Conservation (phyloP, 2,888 invertebrate species). For the Lasioglossum vierecki region DNA sequence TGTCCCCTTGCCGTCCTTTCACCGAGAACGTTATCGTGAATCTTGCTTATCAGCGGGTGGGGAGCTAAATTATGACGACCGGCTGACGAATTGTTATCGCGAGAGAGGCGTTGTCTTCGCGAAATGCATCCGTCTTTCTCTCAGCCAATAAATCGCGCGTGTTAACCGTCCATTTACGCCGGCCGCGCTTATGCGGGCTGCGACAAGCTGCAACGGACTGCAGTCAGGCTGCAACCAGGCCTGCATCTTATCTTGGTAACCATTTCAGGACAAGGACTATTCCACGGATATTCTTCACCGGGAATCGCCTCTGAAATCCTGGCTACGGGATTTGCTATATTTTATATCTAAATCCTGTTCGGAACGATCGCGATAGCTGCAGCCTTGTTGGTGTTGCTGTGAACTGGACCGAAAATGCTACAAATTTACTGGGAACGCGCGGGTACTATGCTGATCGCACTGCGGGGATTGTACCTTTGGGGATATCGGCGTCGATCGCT, state of each 20-base stretch:
- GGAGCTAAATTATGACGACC: slow-evolving; percentile 48
- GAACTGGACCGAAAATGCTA: not conserved
- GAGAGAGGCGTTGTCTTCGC: slow-evolving; percentile 49
- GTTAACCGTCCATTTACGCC: slow-evolving; percentile 62
- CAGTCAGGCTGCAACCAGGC: slow-evolving; percentile 19
- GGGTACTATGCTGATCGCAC: not conserved
- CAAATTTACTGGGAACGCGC: slow-evolving; percentile 15
- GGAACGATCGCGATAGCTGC: slow-evolving; percentile 23
- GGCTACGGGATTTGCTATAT: slow-evolving; percentile 16
- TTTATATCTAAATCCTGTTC: slow-evolving; percentile 43
- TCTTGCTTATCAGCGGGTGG: slow-evolving; percentile 34
- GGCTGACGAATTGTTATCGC: slow-evolving; percentile 57
- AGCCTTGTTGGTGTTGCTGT: not conserved
- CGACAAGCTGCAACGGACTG: not conserved
- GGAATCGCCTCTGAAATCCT: slow-evolving; percentile 25
- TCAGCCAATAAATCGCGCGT: slow-evolving; percentile 59
- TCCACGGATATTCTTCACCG: slow-evolving; percentile 52
- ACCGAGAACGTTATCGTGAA: slow-evolving; percentile 28
- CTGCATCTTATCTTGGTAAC: slow-evolving; percentile 64
- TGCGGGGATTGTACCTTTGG: not conserved
- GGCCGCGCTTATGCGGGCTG: slow-evolving; percentile 42
- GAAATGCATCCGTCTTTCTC: slow-evolving; percentile 57
- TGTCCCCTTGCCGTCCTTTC: not conserved
- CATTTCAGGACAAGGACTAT: slow-evolving; percentile 59
- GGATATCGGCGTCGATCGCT: not conserved